phyloP scores from a whole-genome alignment of 2,797 vertebrate genomes.

The Borostomias antarcticus region DNA sequence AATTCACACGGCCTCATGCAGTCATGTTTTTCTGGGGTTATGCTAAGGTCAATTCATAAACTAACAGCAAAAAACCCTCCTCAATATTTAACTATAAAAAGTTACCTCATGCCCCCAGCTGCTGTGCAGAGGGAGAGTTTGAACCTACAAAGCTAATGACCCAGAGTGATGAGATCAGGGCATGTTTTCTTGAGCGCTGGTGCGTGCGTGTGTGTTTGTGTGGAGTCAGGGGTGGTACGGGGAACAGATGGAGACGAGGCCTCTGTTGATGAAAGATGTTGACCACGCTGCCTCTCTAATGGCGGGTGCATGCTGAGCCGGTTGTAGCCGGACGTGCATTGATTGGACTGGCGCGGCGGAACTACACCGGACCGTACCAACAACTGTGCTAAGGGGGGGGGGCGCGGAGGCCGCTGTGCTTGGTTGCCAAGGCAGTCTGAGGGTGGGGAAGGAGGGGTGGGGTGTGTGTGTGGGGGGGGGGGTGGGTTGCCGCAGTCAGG shows the following conservation, averaged over 20 bases:
- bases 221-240: neutral
- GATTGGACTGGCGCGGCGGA: neutral
- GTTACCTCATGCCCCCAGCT: neutral
- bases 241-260: neutral
- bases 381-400: neutral
- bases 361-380: neutral
- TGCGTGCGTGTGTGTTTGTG: neutral
- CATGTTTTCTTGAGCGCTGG: neutral
- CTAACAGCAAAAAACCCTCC: too few species aligned
- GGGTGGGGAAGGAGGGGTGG: neutral
- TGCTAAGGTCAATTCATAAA: too few species aligned
- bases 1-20: too few species aligned
- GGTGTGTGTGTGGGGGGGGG: neutral
- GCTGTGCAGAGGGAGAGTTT: neutral
- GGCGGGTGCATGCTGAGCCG: neutral
- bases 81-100: too few species aligned
- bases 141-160: constrained; percentile 25
- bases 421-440: neutral
- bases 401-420: neutral
- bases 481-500: constrained; percentile 8
- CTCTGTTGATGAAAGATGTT: neutral
- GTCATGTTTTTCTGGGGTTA: too few species aligned
- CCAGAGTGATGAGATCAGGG: constrained; percentile 27
- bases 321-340: neutral
- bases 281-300: neutral